Base-by-base conservation (phyloP, 2,113 vertebrate genomes). In the Pelodiscus sinensis region DNA sequence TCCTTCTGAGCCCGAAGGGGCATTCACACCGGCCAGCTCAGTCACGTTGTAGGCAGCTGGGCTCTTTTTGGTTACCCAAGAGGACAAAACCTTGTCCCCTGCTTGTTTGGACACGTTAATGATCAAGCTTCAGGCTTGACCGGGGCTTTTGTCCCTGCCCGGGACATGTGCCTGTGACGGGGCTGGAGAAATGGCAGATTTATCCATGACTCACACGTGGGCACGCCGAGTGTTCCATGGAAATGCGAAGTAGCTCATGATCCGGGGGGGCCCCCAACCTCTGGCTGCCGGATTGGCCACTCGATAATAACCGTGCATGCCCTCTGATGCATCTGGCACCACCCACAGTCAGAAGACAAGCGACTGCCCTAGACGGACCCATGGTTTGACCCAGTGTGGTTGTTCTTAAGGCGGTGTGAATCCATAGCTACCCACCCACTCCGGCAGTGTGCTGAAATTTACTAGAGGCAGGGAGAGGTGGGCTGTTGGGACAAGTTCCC, bases 371-470 rank as follows among this genome's bases (percentile, higher is more conserved):
- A 22, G 19, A 54, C 14, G 52, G 52, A 54, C 52, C 52, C 10
- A 14, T 54, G 52, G 52, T 14, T 54, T 13, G 52, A 54, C 52
- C 52, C 52, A 13, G 52, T 54, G 52, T 54, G 52, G 52, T 10
- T 54, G 52, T 54, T 54, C 52, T 54, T 54, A 54, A 12, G 52
- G 68, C 82, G 86, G 51, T 31, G 21, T 10, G 79, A 14, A 0
- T 1, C 2, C 1, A 0, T 0, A n/a, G 9, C 8, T 31, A 0
- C 1, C 9, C 75, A 88, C 25, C 52, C 0, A 0, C 62, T 91
- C 27, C 65, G 55, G 0, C 7, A 6, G 1, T 12, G 31, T 27
- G 27, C 51, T 35, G 1, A 7, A 55, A 90, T 16, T 44, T 3
- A 1, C 13, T 6, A 29, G 1, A 22, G 44, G 21, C 51, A 81